These are phyloP conservation scores for Casuarius casuarius DNA, from an alignment of 2,113 vertebrate genomes.

Conservation along the genomic window DNA sequence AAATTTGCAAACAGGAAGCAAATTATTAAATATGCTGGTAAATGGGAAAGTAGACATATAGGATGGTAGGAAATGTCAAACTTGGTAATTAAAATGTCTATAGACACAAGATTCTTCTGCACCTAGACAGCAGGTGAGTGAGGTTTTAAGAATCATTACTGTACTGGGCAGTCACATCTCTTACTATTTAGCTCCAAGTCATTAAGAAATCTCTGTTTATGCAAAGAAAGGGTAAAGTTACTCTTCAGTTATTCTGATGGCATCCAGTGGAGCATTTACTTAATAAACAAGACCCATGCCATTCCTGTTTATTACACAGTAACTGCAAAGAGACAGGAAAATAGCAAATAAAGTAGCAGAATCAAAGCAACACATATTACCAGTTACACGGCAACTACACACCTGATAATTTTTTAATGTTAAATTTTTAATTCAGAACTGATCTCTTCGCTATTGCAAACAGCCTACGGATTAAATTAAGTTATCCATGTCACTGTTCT, in stretches of 20 bases:
- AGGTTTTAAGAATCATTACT: neutral
- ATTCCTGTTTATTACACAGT: neutral
- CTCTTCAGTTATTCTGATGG: neutral
- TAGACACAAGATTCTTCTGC: neutral
- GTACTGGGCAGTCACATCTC: neutral
- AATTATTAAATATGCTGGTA: neutral
- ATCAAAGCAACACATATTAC: neutral
- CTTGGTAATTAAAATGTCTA: neutral
- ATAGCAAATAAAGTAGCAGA: neutral
- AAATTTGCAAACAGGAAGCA: too few relatives aligned
- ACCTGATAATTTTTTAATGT: neutral
- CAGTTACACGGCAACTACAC: neutral
- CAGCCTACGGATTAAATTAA: neutral
- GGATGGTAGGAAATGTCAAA: neutral
- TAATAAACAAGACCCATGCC: neutral
- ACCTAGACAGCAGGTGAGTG: rapidly evolving
- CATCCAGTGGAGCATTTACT: neutral
- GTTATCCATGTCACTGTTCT: neutral
- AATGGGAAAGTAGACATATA: neutral
- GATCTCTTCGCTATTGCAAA: neutral
- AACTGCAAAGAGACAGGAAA: neutral
- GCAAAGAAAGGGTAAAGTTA: neutral
- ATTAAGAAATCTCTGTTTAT: neutral
- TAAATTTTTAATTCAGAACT: neutral
- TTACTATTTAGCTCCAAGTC: neutral